A percentile compares a stretch with the other conserved stretches of the same genome.
Conservation (phyloP, 2,888 invertebrate genomes). For the Palloptera scutellata region DNA sequence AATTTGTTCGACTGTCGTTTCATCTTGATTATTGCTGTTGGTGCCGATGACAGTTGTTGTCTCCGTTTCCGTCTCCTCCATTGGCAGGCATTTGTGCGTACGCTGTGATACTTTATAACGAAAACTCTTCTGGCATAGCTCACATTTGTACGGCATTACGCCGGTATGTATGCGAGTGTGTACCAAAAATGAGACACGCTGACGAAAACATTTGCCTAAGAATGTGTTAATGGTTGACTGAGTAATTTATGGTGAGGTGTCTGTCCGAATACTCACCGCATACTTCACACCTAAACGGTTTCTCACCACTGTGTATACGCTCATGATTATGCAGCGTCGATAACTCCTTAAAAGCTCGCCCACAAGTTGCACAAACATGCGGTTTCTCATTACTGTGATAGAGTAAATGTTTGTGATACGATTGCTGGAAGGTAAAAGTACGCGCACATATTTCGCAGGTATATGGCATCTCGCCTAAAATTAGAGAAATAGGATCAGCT, state of each 20-base stretch:
- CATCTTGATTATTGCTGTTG: not conserved
- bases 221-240: conserved; percentile 35
- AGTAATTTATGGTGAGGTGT: no score
- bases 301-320: conserved; percentile 79
- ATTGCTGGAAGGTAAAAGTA: conserved; percentile 89
- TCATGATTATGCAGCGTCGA: conserved; percentile 88
- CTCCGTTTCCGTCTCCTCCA: conserved; percentile 14
- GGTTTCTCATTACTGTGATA: conserved; percentile 90
- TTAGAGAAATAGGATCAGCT: not conserved
- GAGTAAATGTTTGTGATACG: conserved; percentile 86
- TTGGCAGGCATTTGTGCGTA: conserved; percentile 76
- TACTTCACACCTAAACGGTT: conserved; percentile 86
- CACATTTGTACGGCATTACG: conserved; percentile 86
- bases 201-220: conserved; percentile 85
- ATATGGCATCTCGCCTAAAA: conserved; percentile 84
- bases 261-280: conserved; percentile 71
- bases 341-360: conserved; percentile 84
- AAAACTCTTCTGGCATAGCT: conserved; percentile 80
- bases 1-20: conserved; percentile 41
- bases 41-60: conserved; percentile 1
- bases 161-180: conserved; percentile 84
- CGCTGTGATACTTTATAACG: conserved; percentile 86
- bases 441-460: conserved; percentile 82
- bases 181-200: conserved; percentile 84
- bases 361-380: conserved; percentile 77